Percentiles rank a stretch among this genome's conserved stretches.
These are phyloP conservation scores for Phocoena sinus DNA, from an alignment of 2,113 vertebrate species.

Conservation along the genomic window DNA sequence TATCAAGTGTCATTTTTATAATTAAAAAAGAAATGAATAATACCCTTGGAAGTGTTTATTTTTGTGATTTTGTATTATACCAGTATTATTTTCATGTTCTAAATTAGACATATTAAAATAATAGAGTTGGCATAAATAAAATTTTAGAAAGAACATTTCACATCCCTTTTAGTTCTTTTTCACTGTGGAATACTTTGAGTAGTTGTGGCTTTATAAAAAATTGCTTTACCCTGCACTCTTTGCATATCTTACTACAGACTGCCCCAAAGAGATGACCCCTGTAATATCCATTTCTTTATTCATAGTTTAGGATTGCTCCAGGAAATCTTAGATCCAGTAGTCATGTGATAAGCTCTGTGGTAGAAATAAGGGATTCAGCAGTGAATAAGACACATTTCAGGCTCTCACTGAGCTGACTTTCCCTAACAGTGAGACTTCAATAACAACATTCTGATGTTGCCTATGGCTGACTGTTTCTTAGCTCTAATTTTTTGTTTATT, in stretches of 20 bases:
- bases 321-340: neutral
- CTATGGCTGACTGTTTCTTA: neutral
- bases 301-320: neutral
- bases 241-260: neutral
- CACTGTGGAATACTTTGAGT: neutral
- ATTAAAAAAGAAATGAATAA: neutral
- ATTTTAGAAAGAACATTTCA: neutral
- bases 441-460: neutral
- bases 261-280: neutral
- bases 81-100: neutral
- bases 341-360: neutral
- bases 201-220: neutral
- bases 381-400: neutral
- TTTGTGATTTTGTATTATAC: neutral
- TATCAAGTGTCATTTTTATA: neutral
- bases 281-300: neutral
- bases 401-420: neutral
- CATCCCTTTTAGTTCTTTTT: neutral
- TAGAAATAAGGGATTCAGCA: neutral
- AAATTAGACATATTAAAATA: neutral
- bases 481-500: neutral
- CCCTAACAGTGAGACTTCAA: neutral
- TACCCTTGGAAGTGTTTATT: neutral
- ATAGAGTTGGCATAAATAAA: neutral
- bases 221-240: neutral